Evolutionary conservation across 2,797 vertebrate genomes (phyloP), one percentile per base, ranked within the genome.

Genomic region (Argya squamiceps): DNA sequence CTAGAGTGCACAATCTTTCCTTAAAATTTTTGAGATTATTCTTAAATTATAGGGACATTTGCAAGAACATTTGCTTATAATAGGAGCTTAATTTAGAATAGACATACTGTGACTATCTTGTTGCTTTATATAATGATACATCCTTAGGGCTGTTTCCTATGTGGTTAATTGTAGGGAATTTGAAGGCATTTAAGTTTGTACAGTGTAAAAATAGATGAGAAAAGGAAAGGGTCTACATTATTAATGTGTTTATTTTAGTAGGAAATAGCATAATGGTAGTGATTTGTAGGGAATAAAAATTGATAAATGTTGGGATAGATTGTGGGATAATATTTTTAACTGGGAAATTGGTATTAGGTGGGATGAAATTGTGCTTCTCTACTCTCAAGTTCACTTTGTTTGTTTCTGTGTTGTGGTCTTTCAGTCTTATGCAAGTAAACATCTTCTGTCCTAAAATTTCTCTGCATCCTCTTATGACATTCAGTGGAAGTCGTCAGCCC

Each of bases 391-490:
- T 80, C 6, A 26, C 23, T 24, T 47, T 24, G 12, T 41, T 82
- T 73, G 8, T 79, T 84, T 82, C 30, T 58, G 1, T 4, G 0
- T 73, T 55, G 22, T 55, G 5, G 4, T 89, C 24, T 87, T 81
- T 58, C 15, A 62, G 0, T 30, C 15, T 50, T 50, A 47, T 1
- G 12, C 22, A 27, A 15, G 22, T 23, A 43, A 65, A 21, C 24
- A 11, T 41, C 15, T 56, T 77, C 29, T 87, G 17, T 44, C 27
- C 34, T 73, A 36, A 79, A 47, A 58, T 84, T 76, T 80, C 29
- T 50, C 17, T 0, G 0, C 8, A 1, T 73, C 16, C 43, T 21
- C 15, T 62, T 59, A 27, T 0, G 17, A 22, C 16, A 8, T 29
- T 14, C 30, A 34, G 0, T 34, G 30, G 23, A n/a, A 63, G 9